Evolutionary conservation across 1,140 invertebrate genomes (phyloP).

Genomic region (Gryllus bimaculatus): DNA sequence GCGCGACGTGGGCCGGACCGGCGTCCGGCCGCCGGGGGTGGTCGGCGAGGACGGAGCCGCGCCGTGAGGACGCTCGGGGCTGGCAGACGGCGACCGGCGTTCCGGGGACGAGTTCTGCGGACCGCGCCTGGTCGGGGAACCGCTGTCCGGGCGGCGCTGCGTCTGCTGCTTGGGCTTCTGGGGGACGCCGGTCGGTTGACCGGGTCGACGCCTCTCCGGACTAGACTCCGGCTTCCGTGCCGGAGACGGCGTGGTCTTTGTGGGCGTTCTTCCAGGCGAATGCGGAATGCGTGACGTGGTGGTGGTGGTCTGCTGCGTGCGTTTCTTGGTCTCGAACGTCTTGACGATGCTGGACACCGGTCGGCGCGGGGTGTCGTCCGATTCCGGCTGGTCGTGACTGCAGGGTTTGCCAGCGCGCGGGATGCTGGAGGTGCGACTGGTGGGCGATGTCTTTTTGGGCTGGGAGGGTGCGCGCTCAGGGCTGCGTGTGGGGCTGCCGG

Average conservation of each 20-base stretch:
- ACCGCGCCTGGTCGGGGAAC: neutral
- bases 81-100: too few relatives aligned
- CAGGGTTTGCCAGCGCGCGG: too few relatives aligned
- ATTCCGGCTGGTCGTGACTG: neutral
- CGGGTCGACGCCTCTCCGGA: too few relatives aligned
- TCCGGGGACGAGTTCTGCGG: neutral
- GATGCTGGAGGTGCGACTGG: neutral
- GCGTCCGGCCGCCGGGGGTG: too few relatives aligned
- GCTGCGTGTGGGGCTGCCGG: neutral
- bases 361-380: neutral
- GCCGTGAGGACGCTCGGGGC: too few relatives aligned
- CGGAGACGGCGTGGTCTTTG: too few relatives aligned
- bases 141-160: neutral
- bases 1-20: neutral
- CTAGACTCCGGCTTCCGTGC: too few relatives aligned
- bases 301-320: neutral
- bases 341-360: neutral
- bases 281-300: neutral
- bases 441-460: neutral
- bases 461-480: neutral
- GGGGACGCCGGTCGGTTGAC: too few relatives aligned
- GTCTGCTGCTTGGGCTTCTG: neutral
- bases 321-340: neutral
- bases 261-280: neutral
- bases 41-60: neutral